A percentile compares a stretch with the other conserved stretches of the same genome.
These are phyloP conservation scores for Hermetia illucens DNA, from an alignment of 1,140 invertebrate genomes.

Conservation along the genomic window DNA sequence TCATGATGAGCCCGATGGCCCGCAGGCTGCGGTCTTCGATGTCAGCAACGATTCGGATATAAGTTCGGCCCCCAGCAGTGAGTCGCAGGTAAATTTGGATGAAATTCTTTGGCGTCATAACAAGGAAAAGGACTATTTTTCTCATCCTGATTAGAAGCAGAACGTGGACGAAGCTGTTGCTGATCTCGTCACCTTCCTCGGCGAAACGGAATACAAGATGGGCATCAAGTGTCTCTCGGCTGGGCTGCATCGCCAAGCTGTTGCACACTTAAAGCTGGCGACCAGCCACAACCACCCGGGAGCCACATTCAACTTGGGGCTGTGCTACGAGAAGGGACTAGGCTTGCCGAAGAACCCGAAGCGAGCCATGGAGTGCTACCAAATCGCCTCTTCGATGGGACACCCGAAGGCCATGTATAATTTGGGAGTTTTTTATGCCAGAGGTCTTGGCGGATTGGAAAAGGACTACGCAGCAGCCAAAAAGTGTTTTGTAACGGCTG, in stretches of 20 bases:
- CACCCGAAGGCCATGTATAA: slow-evolving; percentile 48
- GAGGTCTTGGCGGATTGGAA: slow-evolving; percentile 40
- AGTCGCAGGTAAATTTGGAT: not conserved
- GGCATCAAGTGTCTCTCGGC: slow-evolving; percentile 29
- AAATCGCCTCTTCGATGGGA: slow-evolving; percentile 37
- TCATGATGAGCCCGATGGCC: not conserved
- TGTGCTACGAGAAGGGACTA: slow-evolving; percentile 45
- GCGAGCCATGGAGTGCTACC: slow-evolving; percentile 43
- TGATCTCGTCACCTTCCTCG: slow-evolving; percentile 8
- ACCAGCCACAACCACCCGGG: slow-evolving; percentile 37
- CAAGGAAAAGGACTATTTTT: not conserved
- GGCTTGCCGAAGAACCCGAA: slow-evolving; percentile 39
- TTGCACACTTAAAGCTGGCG: slow-evolving; percentile 34
- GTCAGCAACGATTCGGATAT: not conserved
- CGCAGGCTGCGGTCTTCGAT: not conserved
- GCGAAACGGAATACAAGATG: slow-evolving; percentile 27
- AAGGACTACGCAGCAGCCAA: slow-evolving; percentile 32
- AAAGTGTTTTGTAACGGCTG: slow-evolving; percentile 37
- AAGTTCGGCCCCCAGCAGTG: not conserved
- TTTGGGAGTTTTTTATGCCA: slow-evolving; percentile 44
- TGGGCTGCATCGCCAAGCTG: slow-evolving; percentile 25
- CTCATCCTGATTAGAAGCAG: not conserved
- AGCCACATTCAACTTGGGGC: slow-evolving; percentile 43
- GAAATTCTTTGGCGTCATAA: not conserved
- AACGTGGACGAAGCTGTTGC: not conserved